Base-by-base conservation (phyloP, 1,140 invertebrate genomes). In the Nasonia giraulti region DNA sequence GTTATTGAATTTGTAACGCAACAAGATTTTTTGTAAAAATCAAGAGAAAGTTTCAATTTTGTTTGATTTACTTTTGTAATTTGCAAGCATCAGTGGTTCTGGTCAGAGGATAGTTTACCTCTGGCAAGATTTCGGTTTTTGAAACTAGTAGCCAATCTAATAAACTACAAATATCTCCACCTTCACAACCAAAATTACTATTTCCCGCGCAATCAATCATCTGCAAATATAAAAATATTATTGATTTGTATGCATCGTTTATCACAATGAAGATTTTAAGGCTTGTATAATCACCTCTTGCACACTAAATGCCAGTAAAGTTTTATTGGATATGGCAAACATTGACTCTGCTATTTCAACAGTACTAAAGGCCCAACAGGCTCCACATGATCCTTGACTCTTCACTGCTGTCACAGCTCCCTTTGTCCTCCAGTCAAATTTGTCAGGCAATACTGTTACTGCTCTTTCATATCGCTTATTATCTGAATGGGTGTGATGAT, bases 341-440 rank as follows among this genome's bases (percentile, higher is more conserved):
- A 97, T 97, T 1, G 96, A 94, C 91, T 98, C 97, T 66, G 96
- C 94, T 8, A 95, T 95, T 89, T 96, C 96, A 1, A 97, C 93
- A 0, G 95, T 95, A 89, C 96, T 97, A 91, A 97, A 97, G 0
- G 97, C 97, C 97, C 97, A 98, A 91, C 97, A 98, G 2, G 96
- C 97, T 8, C 97, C 97, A 92, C 97, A 98, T 20, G 93, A 88
- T 11, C 95, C 95, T 90, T 98, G 97, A 89, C 96, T 95, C 85
- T 95, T 94, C 0, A 98, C 94, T 7, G 94, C 90, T 11, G 95
- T 95, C 27, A 98, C 91, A n/a, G 96, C 94, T 27, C 94, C 95
- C 89, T 95, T 95, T 1, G 94, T 91, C 84, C 97, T 93, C 97
- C 96, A 96, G 88, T 88, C 91, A 27, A 92, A 87, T 87, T 90